Base-by-base conservation (phyloP, 2,888 invertebrate genomes). In the Ectemnius cavifrons region DNA sequence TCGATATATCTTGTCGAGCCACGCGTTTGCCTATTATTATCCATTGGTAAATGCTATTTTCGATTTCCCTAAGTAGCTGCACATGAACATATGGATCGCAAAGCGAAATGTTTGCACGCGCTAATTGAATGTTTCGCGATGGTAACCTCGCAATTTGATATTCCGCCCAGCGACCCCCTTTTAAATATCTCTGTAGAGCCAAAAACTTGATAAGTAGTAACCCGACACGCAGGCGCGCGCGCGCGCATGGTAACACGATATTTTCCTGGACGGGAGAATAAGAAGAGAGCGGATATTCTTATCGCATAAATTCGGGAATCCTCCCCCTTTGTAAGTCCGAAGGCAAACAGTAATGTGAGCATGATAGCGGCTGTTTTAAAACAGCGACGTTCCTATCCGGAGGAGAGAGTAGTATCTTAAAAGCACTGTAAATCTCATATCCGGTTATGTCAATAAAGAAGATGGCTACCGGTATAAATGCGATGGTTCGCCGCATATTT, bases 191-290 rank as follows among this genome's bases (percentile, higher is more conserved):
- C 73, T 71, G 69, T 80, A 63, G 64, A 67, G 66, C 79, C 77
- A 75, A 82, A 82, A 82, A 79, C 82, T 82, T 82, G 82, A 82
- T 82, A 82, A 82, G 82, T 73, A 75, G 82, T 80, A 82, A 82
- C 77, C 60, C 63, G 82, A 82, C 63, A 72, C 73, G 27, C 27
- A 27, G 23, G 82, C 37, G 23, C 23, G 2, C 23, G 23, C 23
- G 23, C 23, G 23, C 23, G 23, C 23, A 1, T 23, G 11, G 37
- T 79, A 82, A 82, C 67, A 68, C 62, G 82, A 82, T 82, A 82
- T 77, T 82, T 82, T 79, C 56, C 64, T 69, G 67, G 80, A 79
- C 37, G 61, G 78, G 72, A 74, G 81, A 79, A 75, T 80, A 82
- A 82, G 82, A 80, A 80, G 16, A 67, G 80, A 69, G 77, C 56